These are phyloP conservation scores for Leptoclinus maculatus DNA, from an alignment of 2,797 vertebrate genomes.

Conservation along the genomic window DNA sequence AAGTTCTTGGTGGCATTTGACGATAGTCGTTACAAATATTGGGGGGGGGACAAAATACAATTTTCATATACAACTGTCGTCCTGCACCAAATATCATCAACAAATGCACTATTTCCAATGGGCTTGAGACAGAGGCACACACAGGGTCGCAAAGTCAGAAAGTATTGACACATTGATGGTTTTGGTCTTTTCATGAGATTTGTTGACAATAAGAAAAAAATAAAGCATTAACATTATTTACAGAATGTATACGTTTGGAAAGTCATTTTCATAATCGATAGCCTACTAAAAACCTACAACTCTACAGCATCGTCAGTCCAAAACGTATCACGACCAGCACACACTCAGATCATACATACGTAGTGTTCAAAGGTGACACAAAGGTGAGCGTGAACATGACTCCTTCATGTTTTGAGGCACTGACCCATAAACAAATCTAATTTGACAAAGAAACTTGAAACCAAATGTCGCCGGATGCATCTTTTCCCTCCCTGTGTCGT, in stretches of 20 bases:
- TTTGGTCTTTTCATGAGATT: not conserved
- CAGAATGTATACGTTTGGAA: not conserved
- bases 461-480: conserved; percentile 16
- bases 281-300: not conserved
- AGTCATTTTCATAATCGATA: not conserved
- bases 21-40: not conserved
- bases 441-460: conserved; percentile 12
- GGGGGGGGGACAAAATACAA: not conserved
- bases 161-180: not conserved
- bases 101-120: not conserved
- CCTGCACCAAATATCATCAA: not conserved
- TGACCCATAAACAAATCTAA: not conserved
- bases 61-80: not conserved
- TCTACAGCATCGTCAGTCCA: conserved; percentile 1
- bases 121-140: not conserved
- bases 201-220: not conserved
- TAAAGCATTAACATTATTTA: not conserved
- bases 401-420: not conserved
- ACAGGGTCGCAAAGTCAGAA: not conserved
- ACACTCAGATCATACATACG: not conserved
- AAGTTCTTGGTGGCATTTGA: not conserved
- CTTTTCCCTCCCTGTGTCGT: not conserved
- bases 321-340: not conserved
- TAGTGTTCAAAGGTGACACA: conserved; percentile 28
- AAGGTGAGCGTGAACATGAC: conserved; percentile 2